These are phyloP conservation scores for Macrotrachela quadricornifera DNA, from an alignment of 1,140 invertebrate genomes.

Conservation along the genomic window DNA sequence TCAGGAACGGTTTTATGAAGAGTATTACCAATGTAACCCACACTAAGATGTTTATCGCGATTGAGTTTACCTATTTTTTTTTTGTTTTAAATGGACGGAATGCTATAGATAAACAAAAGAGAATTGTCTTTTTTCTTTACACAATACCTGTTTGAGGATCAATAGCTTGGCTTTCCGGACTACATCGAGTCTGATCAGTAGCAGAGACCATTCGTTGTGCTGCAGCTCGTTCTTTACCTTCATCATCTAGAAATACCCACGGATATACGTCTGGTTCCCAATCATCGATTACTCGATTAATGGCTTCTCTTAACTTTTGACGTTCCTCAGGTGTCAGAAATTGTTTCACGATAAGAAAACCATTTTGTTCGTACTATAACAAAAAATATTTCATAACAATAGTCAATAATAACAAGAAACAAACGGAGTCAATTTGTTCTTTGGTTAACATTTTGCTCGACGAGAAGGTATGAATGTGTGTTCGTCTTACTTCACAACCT, in stretches of 20 bases:
- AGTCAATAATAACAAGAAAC: no score
- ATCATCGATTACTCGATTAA: slow-evolving; percentile 46
- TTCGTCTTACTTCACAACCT: no score
- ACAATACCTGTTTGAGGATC: no score
- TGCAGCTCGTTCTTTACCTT: slow-evolving; percentile 16
- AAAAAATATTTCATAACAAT: no score
- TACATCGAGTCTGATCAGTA: slow-evolving; percentile 69
- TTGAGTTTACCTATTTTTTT: no score
- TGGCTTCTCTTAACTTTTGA: slow-evolving; percentile 44
- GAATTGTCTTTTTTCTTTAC: slow-evolving; percentile 3
- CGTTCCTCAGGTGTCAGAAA: slow-evolving; percentile 55
- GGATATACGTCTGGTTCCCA: slow-evolving; percentile 41
- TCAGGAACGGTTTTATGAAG: slow-evolving; percentile 60
- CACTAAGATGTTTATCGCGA: no score
- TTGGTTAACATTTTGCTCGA: no score
- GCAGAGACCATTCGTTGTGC: slow-evolving; percentile 65
- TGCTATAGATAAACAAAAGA: neutral
- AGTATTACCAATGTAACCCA: slow-evolving; percentile 35
- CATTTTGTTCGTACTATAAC: slow-evolving; percentile 50
- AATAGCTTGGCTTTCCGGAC: slow-evolving; percentile 66
- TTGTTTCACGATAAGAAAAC: slow-evolving; percentile 56
- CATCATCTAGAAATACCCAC: slow-evolving; percentile 40
- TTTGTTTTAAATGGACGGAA: no score
- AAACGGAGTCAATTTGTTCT: no score
- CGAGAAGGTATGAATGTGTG: no score